phyloP scores from a whole-genome alignment of 2,113 vertebrate genomes.

The Sturnira hondurensis region DNA sequence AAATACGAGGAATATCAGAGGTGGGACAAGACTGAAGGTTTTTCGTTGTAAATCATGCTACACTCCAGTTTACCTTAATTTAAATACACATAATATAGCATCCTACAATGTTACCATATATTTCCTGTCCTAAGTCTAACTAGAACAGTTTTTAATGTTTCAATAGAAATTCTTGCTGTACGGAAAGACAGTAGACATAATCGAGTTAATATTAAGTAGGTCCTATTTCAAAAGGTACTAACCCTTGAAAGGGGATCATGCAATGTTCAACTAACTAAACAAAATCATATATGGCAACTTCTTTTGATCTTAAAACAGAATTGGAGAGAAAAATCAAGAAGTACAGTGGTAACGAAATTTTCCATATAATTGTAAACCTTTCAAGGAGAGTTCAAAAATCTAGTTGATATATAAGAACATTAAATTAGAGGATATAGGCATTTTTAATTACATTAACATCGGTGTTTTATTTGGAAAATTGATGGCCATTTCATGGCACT shows the following conservation, averaged over 20 bases:
- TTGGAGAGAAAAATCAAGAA: background rate
- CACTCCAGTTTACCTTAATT: background rate
- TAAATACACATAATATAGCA: background rate
- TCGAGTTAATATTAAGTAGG: background rate
- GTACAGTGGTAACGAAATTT: background rate
- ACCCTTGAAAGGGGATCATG: background rate
- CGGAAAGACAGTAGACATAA: background rate
- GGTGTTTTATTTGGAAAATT: background rate
- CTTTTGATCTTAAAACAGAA: constrained; percentile 6
- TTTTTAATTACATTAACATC: background rate
- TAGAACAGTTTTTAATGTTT: background rate
- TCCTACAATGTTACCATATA: background rate
- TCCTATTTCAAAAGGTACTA: background rate
- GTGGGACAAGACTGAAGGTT: background rate
- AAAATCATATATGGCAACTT: background rate
- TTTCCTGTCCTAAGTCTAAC: background rate
- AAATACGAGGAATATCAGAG: background rate
- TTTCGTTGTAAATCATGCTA: background rate
- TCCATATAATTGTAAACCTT: background rate
- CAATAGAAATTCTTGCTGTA: background rate
- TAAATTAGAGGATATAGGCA: background rate
- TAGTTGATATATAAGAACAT: background rate
- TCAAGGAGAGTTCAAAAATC: background rate
- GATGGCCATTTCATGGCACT: background rate
- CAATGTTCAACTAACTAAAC: background rate